Base-by-base conservation (phyloP, 2,113 vertebrate genomes). In the Taurulus bubalis region DNA sequence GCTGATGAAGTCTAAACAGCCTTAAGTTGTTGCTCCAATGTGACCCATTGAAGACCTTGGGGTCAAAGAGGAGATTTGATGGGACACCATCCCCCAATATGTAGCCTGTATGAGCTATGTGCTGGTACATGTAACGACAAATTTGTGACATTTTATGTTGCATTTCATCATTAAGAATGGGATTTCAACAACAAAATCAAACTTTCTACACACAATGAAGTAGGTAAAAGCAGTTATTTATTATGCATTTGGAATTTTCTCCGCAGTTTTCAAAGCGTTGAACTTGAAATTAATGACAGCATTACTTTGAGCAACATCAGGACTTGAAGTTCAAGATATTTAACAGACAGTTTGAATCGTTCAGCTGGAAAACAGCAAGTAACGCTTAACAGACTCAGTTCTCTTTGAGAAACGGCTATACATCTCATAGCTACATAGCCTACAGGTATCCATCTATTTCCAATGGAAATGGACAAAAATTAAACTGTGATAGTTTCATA, bases 331-430 rank as follows among this genome's bases (percentile, higher is more conserved):
- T 63, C 22, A 56, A 56, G 28, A 51, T 22, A 59, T 67, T 73
- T 49, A 51, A 49, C 32, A 30, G 51, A 49, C 62, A 59, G 42
- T 79, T 47, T 83, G 40, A 75, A 32, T 75, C 0, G 0, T 70
- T 82, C 36, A 77, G 63, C 45, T 36, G 18, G 18, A 67, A 49
- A 58, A 58, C 4, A 69, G 69, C 8, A 77, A 71, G 56, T 2
- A 68, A 5, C 0, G 20, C 59, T 55, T 74, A 51, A 55, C n/a
- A 63, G 53, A 14, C 30, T 69, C 2, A 1, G 40, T 38, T 69
- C 22, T 59, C 28, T 20, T 26, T 40, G 7, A 42, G 14, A 58
- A 49, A 22, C 24, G 2, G 32, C 24, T 42, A 42, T 26, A 8
- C 40, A 55, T 64, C 14, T 62, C 63, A 60, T 49, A 51, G 26